Conservation (phyloP, 2,797 vertebrate genomes). For the Oreochromis mossambicus region DNA sequence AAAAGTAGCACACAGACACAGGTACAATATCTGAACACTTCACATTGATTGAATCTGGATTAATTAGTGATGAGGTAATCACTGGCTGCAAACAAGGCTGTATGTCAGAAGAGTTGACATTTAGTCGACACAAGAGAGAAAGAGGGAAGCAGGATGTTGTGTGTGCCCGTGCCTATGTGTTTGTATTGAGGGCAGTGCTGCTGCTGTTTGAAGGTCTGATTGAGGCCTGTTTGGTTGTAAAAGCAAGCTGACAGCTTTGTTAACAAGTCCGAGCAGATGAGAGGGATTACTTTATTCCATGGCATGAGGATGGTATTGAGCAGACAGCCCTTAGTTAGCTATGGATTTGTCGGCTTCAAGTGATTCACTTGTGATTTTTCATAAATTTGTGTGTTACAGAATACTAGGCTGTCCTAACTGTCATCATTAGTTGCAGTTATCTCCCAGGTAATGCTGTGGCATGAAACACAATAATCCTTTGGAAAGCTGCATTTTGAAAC, state of each 20-base stretch:
- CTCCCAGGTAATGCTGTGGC: neutral
- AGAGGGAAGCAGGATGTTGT: constrained; percentile 1
- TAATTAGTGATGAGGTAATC: constrained; percentile 85
- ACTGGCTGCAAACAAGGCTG: constrained; percentile 77
- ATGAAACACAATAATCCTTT: neutral
- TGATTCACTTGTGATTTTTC: constrained; percentile 41
- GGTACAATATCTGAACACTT: constrained; percentile 70
- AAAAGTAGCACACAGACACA: neutral
- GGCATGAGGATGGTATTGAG: constrained; percentile 74
- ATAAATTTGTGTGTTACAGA: constrained; percentile 17
- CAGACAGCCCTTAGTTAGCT: constrained; percentile 66
- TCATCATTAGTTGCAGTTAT: neutral
- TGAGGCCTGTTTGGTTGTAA: constrained; percentile 82
- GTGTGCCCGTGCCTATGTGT: constrained; percentile 66
- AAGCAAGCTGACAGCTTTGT: constrained; percentile 84
- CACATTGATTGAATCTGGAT: constrained; percentile 79
- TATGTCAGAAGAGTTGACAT: constrained; percentile 71
- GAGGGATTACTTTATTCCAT: constrained; percentile 82
- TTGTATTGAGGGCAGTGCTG: constrained; percentile 16
- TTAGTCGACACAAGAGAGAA: constrained; percentile 53
- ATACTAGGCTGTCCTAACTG: constrained; percentile 14
- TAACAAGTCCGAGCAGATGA: constrained; percentile 85
- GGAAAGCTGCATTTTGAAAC: neutral
- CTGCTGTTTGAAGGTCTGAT: constrained; percentile 67
- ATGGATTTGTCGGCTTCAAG: constrained; percentile 53